These are phyloP conservation scores for Ciconia stormi DNA, from an alignment of 2,113 vertebrate genomes.

Conservation along the genomic window DNA sequence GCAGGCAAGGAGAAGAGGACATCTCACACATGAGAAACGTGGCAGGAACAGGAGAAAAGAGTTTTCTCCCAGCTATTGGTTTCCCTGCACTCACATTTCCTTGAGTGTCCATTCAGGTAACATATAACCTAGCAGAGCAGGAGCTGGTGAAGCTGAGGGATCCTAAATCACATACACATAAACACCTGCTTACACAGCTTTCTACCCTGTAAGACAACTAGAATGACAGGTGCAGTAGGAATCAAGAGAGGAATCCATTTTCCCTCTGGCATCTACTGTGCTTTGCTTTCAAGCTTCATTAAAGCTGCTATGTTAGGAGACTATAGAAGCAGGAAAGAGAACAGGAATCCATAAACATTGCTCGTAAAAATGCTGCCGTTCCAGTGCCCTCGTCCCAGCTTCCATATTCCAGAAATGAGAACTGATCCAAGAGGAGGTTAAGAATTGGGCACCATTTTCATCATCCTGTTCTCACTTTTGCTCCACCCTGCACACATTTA, in stretches of 20 bases:
- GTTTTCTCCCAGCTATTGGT: neutral
- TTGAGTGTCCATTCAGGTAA: neutral
- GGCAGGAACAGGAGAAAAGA: neutral
- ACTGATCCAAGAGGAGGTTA: neutral
- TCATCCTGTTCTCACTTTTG: neutral
- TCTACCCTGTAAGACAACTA: neutral
- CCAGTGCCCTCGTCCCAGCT: neutral
- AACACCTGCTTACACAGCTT: neutral
- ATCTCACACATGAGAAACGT: fast-evolving
- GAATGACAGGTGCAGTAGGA: neutral
- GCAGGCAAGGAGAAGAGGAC: neutral
- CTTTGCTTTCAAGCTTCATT: neutral
- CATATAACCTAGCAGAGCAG: neutral
- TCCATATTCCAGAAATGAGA: neutral
- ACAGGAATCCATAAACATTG: neutral
- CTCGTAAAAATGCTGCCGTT: neutral
- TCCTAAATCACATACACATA: fast-evolving
- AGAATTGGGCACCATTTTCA: neutral
- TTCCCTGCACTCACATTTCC: neutral
- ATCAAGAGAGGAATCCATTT: neutral
- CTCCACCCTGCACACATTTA: neutral
- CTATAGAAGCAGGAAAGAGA: neutral
- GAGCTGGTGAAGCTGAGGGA: neutral
- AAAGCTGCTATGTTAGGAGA: neutral
- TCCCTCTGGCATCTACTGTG: neutral